These are phyloP conservation scores for Drosophila neonasuta DNA, from an alignment of 2,888 invertebrate genomes.

Conservation along the genomic window DNA sequence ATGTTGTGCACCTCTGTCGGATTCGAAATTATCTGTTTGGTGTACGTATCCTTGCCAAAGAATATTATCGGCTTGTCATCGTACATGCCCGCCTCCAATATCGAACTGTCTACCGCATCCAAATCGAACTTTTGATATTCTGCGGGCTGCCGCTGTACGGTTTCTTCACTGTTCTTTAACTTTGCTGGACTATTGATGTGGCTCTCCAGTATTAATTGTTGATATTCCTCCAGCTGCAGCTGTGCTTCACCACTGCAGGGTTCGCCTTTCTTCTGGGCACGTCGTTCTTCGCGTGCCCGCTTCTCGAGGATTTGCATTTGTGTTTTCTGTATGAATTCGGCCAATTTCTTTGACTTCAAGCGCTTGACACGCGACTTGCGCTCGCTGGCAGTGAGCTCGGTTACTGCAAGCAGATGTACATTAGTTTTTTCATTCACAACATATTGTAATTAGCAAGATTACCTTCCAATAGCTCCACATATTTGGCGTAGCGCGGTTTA, in stretches of 20 bases:
- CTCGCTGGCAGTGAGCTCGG: slow-evolving; percentile 85
- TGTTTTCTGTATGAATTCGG: slow-evolving; percentile 85
- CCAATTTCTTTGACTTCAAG: slow-evolving; percentile 86
- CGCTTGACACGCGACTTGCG: slow-evolving; percentile 87
- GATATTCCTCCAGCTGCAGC: slow-evolving; percentile 79
- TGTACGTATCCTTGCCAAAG: slow-evolving; percentile 75
- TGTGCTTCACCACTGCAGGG: slow-evolving; percentile 4
- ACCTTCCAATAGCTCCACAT: slow-evolving; percentile 88
- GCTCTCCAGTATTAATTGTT: slow-evolving; percentile 47
- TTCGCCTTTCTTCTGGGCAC: slow-evolving; percentile 40
- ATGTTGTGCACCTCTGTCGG: slow-evolving; percentile 76
- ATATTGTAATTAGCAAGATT: slow-evolving; percentile 29
- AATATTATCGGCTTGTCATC: slow-evolving; percentile 81
- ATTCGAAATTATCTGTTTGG: slow-evolving; percentile 63
- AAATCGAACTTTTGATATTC: slow-evolving; percentile 80
- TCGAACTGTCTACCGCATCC: slow-evolving; percentile 73
- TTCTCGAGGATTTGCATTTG: slow-evolving; percentile 79
- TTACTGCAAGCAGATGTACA: slow-evolving; percentile 83
- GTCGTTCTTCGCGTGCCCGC: slow-evolving; percentile 56
- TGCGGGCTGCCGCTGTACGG: slow-evolving; percentile 64
- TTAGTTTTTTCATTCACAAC: neutral
- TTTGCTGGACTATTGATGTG: slow-evolving; percentile 7
- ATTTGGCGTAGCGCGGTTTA: slow-evolving; percentile 83
- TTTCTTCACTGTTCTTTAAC: slow-evolving; percentile 1
- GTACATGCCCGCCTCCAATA: slow-evolving; percentile 72